These are phyloP conservation scores for Contarinia nasturtii DNA, from an alignment of 1,140 invertebrate genomes.

Conservation along the genomic window DNA sequence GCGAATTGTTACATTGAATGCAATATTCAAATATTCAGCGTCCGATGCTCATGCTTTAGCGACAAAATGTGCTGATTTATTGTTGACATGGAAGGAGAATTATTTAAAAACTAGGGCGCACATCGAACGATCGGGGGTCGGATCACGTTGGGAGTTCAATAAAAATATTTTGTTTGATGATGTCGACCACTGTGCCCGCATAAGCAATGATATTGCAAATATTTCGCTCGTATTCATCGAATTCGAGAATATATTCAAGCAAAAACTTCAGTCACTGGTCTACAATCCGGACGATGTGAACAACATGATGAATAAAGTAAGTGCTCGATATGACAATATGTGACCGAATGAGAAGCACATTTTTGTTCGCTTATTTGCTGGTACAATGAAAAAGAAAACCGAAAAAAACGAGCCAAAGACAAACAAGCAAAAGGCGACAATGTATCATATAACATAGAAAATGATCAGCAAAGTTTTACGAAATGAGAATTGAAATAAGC, in stretches of 20 bases:
- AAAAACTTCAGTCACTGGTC: slow-evolving; percentile 67
- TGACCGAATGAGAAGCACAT: not conserved
- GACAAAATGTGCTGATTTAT: slow-evolving; percentile 38
- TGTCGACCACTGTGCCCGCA: slow-evolving; percentile 62
- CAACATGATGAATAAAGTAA: slow-evolving; percentile 41
- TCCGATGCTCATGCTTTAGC: slow-evolving; percentile 31
- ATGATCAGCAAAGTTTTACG: too few relatives aligned
- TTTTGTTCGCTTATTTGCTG: too few relatives aligned
- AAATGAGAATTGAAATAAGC: too few relatives aligned
- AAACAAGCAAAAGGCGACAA: too few relatives aligned
- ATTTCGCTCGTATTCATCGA: slow-evolving; percentile 61
- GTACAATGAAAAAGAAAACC: too few relatives aligned
- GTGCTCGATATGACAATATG: slow-evolving; percentile 9
- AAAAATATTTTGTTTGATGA: slow-evolving; percentile 54
- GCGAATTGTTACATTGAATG: slow-evolving; percentile 44
- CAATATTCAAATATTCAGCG: slow-evolving; percentile 38
- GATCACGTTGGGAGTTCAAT: slow-evolving; percentile 79
- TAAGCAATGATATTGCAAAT: slow-evolving; percentile 57
- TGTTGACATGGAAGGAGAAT: slow-evolving; percentile 53
- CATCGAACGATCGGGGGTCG: slow-evolving; percentile 66
- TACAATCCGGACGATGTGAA: slow-evolving; percentile 69
- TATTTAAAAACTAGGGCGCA: slow-evolving; percentile 53
- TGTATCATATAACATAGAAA: too few relatives aligned
- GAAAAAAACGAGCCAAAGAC: too few relatives aligned
- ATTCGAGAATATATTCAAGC: slow-evolving; percentile 76